Percentiles rank a stretch among this genome's conserved stretches.
Evolutionary conservation across 1,140 invertebrate genomes (phyloP).

Genomic region (Bombus terrestris): DNA sequence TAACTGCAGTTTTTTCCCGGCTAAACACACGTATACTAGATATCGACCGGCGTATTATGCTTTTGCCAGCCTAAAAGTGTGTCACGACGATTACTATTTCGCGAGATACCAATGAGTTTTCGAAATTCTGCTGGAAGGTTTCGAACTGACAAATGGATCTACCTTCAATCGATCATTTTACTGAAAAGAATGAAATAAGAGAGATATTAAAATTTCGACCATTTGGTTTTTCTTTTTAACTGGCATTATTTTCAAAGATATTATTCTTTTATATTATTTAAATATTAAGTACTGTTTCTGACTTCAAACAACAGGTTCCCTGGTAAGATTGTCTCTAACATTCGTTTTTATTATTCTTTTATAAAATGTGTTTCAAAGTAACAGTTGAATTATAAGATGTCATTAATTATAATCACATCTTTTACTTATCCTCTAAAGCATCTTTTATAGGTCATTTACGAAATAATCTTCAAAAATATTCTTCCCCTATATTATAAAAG

Average conservation of each 20-base stretch:
- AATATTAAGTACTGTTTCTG: background rate
- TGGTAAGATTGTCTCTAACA: background rate
- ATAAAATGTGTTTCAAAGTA: too few relatives aligned
- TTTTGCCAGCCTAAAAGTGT: constrained; percentile 32
- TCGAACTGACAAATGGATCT: background rate
- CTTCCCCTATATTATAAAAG: background rate
- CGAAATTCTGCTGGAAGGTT: background rate
- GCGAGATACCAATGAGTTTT: background rate
- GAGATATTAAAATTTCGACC: too few relatives aligned
- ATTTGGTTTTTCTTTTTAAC: background rate
- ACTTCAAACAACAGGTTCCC: background rate
- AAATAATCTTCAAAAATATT: background rate
- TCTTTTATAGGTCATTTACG: background rate
- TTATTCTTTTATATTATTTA: background rate
- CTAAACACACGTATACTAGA: background rate
- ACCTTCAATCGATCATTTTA: background rate
- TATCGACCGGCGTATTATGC: constrained; percentile 29
- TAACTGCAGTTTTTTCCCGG: constrained; percentile 24
- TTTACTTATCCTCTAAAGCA: background rate
- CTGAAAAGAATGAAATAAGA: too few relatives aligned
- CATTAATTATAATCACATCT: background rate
- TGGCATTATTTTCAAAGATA: background rate
- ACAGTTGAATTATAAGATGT: background rate
- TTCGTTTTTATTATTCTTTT: background rate
- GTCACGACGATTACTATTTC: constrained; percentile 36